Percentiles rank a stretch among this genome's conserved stretches.
phyloP scores from a whole-genome alignment of 2,888 invertebrate genomes.

The Mimachlamys varia region DNA sequence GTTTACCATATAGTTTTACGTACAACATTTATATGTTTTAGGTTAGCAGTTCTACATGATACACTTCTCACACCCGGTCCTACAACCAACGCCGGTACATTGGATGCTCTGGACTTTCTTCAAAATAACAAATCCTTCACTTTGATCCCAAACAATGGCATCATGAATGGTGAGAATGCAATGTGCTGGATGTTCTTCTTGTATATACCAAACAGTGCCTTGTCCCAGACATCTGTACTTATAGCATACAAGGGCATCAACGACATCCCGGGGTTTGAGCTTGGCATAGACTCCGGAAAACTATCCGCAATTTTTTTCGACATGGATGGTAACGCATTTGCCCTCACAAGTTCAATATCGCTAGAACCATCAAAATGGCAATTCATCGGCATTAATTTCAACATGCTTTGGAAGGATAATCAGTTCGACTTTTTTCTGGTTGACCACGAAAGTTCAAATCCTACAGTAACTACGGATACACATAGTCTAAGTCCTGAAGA shows the following conservation, averaged over 20 bases:
- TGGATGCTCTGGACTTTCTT: background rate
- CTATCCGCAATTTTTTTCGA: background rate
- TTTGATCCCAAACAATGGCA: background rate
- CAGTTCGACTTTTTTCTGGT: constrained; percentile 2
- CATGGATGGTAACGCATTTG: background rate
- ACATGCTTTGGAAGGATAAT: constrained; percentile 1
- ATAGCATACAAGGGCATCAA: background rate
- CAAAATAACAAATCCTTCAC: background rate
- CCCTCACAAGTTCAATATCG: background rate
- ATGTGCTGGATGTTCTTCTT: constrained; percentile 14
- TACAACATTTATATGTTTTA: background rate
- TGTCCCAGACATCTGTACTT: background rate
- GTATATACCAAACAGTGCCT: background rate
- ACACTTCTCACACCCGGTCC: background rate
- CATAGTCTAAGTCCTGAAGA: background rate
- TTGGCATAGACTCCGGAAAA: background rate
- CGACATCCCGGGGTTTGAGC: background rate
- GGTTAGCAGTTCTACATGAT: background rate
- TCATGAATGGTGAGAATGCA: background rate
- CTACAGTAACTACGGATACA: background rate
- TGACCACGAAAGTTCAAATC: background rate
- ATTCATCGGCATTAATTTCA: background rate
- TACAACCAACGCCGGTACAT: background rate
- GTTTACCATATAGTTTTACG: too few relatives aligned
- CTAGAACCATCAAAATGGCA: background rate